Evolutionary conservation across 2,113 vertebrate genomes (phyloP).

Genomic region (Lepidothrix coronata): DNA sequence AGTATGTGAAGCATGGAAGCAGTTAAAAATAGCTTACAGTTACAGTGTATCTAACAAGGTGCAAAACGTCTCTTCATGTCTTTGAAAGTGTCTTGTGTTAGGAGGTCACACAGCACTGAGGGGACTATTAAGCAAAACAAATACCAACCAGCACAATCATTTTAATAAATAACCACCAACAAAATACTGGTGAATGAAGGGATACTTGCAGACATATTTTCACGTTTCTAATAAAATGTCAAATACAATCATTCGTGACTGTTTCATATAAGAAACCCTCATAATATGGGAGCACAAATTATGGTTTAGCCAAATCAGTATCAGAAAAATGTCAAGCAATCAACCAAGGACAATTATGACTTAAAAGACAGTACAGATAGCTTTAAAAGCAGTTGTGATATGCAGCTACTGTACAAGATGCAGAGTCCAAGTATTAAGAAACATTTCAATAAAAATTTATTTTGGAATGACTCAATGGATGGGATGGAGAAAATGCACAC

Average conservation of each 20-base stretch:
- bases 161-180: neutral
- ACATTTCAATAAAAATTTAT: neutral
- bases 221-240: neutral
- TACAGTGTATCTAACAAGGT: neutral
- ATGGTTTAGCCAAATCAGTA: neutral
- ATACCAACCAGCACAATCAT: neutral
- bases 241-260: neutral
- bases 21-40: neutral
- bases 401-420: neutral
- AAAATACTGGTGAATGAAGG: neutral
- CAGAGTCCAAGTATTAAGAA: neutral
- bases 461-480: neutral
- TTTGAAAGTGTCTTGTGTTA: neutral
- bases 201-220: neutral
- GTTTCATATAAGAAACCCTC: neutral
- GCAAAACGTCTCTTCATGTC: neutral
- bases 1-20: neutral
- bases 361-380: neutral
- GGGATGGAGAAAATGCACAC: neutral
- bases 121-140: neutral
- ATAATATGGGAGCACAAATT: neutral
- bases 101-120: neutral
- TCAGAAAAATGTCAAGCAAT: neutral
- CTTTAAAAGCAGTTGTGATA: neutral
- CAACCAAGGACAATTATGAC: neutral